Conservation (phyloP, 2,797 vertebrate species). For the Enteromius trimaculatus region DNA sequence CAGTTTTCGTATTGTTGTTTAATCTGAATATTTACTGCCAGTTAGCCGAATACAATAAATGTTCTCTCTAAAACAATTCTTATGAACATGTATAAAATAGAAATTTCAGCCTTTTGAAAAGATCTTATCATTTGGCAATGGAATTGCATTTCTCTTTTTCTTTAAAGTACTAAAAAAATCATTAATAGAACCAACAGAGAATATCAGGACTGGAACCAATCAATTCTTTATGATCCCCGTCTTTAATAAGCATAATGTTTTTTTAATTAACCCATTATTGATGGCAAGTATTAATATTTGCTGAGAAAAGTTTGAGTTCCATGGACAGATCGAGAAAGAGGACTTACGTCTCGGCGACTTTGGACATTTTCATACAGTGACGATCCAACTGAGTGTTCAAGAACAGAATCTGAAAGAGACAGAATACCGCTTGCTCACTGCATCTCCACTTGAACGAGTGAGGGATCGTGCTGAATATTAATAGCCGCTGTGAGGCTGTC, state of each 20-base stretch:
- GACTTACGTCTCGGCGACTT: conserved; percentile 96
- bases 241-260: no score
- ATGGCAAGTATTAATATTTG: not conserved
- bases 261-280: not conserved
- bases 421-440: not conserved
- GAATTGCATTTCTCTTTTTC: not conserved
- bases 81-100: not conserved
- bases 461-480: conserved; percentile 15
- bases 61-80: not conserved
- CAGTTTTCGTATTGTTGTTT: not conserved
- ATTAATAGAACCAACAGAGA: not conserved
- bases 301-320: not conserved
- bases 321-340: not conserved
- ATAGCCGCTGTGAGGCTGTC: conserved; percentile 1
- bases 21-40: not conserved
- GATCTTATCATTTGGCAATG: not conserved
- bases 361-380: conserved; percentile 99
- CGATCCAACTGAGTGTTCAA: conserved; percentile 93
- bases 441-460: conserved; percentile 1
- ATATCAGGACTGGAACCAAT: not conserved
- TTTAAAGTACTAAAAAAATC: not conserved
- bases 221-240: not conserved
- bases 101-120: not conserved
- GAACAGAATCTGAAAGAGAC: conserved; percentile 87
- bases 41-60: not conserved